Evolutionary conservation across 2,113 vertebrate genomes (phyloP).

Genomic region (Grus americana): DNA sequence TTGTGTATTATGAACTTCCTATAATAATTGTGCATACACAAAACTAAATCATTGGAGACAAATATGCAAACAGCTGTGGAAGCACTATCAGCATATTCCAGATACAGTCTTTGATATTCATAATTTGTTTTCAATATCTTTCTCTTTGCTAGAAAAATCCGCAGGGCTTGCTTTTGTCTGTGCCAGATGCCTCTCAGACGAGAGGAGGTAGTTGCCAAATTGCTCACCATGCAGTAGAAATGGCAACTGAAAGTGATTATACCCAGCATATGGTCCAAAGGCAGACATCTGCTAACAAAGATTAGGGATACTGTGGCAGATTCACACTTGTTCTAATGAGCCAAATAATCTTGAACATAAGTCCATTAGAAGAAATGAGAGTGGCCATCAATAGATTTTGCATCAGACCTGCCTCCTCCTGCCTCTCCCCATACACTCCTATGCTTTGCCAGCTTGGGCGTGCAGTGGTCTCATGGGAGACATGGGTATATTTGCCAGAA

Average conservation of each 20-base stretch:
- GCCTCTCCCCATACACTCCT: background rate
- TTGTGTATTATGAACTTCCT: background rate
- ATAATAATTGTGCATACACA: background rate
- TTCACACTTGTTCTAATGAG: conserved; percentile 45
- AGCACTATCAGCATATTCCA: conserved; percentile 17
- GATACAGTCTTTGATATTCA: conserved; percentile 12
- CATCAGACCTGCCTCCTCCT: background rate
- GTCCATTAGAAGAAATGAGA: conserved; percentile 32
- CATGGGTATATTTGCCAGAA: background rate
- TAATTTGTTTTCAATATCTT: conserved; percentile 25
- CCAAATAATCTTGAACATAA: conserved; percentile 39
- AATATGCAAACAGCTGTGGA: conserved; percentile 3
- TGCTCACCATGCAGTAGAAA: conserved; percentile 51
- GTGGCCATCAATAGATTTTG: background rate
- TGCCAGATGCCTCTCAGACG: conserved; percentile 39
- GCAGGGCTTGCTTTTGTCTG: conserved; percentile 1
- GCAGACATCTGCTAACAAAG: conserved; percentile 68
- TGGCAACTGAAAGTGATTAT: conserved; percentile 55
- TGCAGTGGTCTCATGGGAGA: background rate
- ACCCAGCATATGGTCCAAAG: conserved; percentile 61
- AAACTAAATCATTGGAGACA: background rate
- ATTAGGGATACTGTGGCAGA: conserved; percentile 56
- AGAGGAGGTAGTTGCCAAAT: conserved; percentile 52
- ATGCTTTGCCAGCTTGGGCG: background rate
- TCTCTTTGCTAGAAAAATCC: conserved; percentile 9